Evolutionary conservation across 2,113 vertebrate species (phyloP).

Genomic region (Empidonax traillii): DNA sequence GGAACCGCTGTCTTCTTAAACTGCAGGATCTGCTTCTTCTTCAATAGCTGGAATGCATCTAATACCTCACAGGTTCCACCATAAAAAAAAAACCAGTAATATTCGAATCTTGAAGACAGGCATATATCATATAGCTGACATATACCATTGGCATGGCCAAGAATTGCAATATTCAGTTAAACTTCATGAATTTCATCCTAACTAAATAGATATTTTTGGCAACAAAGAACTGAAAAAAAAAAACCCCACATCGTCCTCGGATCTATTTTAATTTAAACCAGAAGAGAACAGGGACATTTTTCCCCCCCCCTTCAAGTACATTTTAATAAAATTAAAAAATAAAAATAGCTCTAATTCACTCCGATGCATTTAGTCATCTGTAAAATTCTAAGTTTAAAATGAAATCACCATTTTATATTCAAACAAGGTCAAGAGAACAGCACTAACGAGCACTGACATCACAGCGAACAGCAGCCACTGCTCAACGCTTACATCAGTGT

Average conservation of each 20-base stretch:
- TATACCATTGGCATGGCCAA: not conserved
- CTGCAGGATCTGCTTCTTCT: not conserved
- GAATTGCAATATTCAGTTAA: not conserved
- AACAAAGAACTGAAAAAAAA: slow-evolving; percentile 25
- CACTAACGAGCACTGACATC: slow-evolving; percentile 70
- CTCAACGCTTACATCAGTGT: slow-evolving; percentile 61
- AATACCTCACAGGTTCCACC: not conserved
- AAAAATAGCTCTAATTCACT: slow-evolving; percentile 63
- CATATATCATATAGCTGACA: not conserved
- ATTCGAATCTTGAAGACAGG: not conserved
- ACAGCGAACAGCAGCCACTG: slow-evolving; percentile 59
- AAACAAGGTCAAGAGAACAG: slow-evolving; percentile 72
- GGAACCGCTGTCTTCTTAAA: not conserved
- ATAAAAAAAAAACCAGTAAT: not conserved
- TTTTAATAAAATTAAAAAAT: slow-evolving; percentile 60
- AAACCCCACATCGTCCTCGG: not conserved
- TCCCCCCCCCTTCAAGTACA: not conserved
- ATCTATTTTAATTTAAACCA: slow-evolving; percentile 50
- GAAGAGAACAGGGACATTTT: slow-evolving; percentile 11
- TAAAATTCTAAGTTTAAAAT: slow-evolving; percentile 73
- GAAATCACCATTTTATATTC: slow-evolving; percentile 68
- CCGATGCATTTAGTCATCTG: slow-evolving; percentile 31
- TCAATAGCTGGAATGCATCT: not conserved
- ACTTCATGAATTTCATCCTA: not conserved
- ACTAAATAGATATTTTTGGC: slow-evolving; percentile 15